Evolutionary conservation across 1,140 invertebrate genomes (phyloP).

Genomic region (Drosophila bocki): DNA sequence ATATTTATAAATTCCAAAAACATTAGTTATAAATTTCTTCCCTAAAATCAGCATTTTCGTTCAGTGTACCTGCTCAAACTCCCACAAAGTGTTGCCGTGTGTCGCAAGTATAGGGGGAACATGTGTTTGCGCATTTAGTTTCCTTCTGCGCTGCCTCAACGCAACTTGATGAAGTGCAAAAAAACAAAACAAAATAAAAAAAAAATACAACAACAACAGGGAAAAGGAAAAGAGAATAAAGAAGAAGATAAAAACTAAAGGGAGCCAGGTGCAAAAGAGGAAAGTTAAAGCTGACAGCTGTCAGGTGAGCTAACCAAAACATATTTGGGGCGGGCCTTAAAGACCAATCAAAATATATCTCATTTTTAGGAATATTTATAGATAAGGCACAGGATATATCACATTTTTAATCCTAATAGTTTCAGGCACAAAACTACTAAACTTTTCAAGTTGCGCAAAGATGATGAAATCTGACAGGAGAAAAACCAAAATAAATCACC

Average conservation of each 20-base stretch:
- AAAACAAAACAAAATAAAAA: slow-evolving; percentile 17
- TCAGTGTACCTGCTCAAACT: slow-evolving; percentile 12
- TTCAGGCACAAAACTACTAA: background rate
- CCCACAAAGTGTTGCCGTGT: slow-evolving; percentile 24
- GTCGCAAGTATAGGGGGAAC: slow-evolving; percentile 56
- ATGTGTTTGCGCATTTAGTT: slow-evolving; percentile 79
- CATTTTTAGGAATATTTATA: background rate
- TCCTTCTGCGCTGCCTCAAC: slow-evolving; percentile 44
- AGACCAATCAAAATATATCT: slow-evolving; percentile 31
- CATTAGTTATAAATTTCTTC: background rate
- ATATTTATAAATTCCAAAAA: background rate
- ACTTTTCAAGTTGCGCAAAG: background rate
- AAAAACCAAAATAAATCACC: too few species aligned
- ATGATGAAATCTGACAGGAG: background rate
- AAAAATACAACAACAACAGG: slow-evolving; percentile 16
- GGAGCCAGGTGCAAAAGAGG: slow-evolving; percentile 8
- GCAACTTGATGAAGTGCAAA: slow-evolving; percentile 73
- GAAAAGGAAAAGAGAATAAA: background rate
- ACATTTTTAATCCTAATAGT: background rate
- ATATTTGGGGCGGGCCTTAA: slow-evolving; percentile 25
- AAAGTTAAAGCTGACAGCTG: slow-evolving; percentile 37
- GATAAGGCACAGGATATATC: background rate
- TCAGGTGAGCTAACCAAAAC: slow-evolving; percentile 36
- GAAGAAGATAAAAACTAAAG: background rate
- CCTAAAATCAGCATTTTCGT: background rate